Base-by-base conservation (phyloP, 2,888 invertebrate species). In the Ochropleura leucogaster region DNA sequence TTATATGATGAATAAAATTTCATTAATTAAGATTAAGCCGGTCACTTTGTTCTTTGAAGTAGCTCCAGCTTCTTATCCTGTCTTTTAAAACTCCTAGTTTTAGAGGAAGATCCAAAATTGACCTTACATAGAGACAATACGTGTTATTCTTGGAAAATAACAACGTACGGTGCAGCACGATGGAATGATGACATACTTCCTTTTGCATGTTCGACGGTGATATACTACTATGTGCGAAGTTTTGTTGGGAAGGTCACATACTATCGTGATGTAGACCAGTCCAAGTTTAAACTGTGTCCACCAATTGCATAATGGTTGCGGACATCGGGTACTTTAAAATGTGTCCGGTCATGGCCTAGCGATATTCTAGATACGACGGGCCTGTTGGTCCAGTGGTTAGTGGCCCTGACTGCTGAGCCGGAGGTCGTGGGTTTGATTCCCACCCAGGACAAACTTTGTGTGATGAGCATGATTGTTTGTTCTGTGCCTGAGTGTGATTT, bases 141-240 rank as follows among this genome's bases (percentile, higher is more conserved):
- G 40, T 47, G 46, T 53, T 66, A 67, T 49, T 64, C 57, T 59
- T 30, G 12, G 57, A 63, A 57, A 57, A 62, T 68, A 65, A 55
- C 71, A n/a, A 18, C 47, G 44, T 18, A 14, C 49, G 12, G 10
- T 72, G 67, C 55, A 47, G 40, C 30, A 57, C 47, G 55, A 79
- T 75, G 47, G 40, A 68, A 64, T 82, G 66, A 72, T 82, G 18
- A 64, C 2, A 42, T 0, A 49, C n/a, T 73, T 82, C 82, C 83
- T 53, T 68, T 57, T 44, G 18, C 44, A 47, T 68, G 57, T 69
- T 53, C 70, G 7, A 30, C 70, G 16, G 44, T 69, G 51, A n/a
- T 69, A 69, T 30, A 62, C 42, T 44, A 44, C 44, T 44, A 44
- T 30, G 51, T 20, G 44, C n/a, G n/a, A 44, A 0, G 30, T 53